Evolutionary conservation across 2,888 invertebrate species (phyloP), one percentile per base, ranked within the genome.

Genomic region (Nymphalis urticae): DNA sequence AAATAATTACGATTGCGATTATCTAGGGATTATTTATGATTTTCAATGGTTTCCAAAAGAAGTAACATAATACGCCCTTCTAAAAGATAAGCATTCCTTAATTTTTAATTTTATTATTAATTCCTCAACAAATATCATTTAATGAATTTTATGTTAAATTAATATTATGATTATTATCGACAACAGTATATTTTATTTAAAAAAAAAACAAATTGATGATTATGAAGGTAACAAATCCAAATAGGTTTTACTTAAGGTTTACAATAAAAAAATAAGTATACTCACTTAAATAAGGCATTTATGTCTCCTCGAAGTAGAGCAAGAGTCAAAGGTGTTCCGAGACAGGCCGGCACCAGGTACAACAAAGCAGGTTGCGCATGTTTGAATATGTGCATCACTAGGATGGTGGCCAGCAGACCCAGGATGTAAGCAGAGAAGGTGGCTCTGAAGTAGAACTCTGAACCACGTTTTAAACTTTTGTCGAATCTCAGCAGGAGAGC

Each of bases 281-380:
- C 96, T 95, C 87, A 98, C 97, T 95, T 96, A 92, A 99, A 97
- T 78, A 99, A 93, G 7, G 96, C 95, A 78, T 96, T 96, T 68
- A 98, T 90, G 83, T 99, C 99, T 32, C 99, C 99, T 80, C 96
- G 95, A 48, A 98, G 85, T 51, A 98, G 88, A 13, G 99, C 99
- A 17, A 99, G 91, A n/a, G 95, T 82, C 42, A 98, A 87, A 19
- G 99, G 99, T 51, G 97, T 96, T 73, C 96, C 97, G 77, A 99
- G 93, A 88, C 99, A 99, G 17, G 98, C 97, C 8, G 99, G 99
- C 72, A 99, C 99, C 75, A 99, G 94, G 90, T 99, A 99, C 79
- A 99, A 92, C 69, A 99, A 94, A 64, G 99, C 99, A 0, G 99
- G 99, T 94, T 99, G 98, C 32, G 99, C 99, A 92, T 98, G 99